Percentiles rank a stretch among this genome's conserved stretches.
These are phyloP conservation scores for Xanthia togata DNA, from an alignment of 2,888 invertebrate genomes.

Conservation along the genomic window DNA sequence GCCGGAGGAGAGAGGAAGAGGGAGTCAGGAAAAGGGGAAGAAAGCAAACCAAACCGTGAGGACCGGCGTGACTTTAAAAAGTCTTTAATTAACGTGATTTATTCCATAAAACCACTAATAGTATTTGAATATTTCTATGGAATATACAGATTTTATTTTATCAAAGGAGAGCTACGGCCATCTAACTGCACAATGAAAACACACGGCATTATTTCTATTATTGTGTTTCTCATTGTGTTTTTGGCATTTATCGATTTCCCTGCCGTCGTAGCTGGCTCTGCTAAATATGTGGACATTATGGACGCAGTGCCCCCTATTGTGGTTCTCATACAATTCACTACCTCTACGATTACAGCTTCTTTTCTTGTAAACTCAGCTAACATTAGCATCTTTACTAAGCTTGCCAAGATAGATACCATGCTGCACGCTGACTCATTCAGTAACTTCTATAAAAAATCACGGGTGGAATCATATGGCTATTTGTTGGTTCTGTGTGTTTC, in stretches of 20 bases:
- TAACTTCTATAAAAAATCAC: constrained; percentile 70
- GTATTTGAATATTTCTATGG: constrained; percentile 73
- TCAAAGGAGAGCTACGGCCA: constrained; percentile 63
- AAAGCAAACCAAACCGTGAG: constrained; percentile 35
- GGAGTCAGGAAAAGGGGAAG: constrained; percentile 14
- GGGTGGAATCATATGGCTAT: constrained; percentile 54
- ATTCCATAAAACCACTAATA: constrained; percentile 68
- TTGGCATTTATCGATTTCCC: constrained; percentile 55
- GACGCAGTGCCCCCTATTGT: constrained; percentile 70
- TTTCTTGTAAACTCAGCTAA: constrained; percentile 68
- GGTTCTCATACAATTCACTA: constrained; percentile 70
- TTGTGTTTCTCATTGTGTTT: constrained; percentile 57
- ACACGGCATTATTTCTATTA: constrained; percentile 59
- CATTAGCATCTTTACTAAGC: constrained; percentile 68
- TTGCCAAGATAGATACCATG: constrained; percentile 71
- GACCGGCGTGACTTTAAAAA: constrained; percentile 38
- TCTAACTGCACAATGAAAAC: constrained; percentile 70
- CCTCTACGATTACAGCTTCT: constrained; percentile 67
- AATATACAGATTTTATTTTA: constrained; percentile 72
- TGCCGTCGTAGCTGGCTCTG: constrained; percentile 43
- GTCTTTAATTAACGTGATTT: constrained; percentile 58
- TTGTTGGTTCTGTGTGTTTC: constrained; percentile 59
- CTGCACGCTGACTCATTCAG: constrained; percentile 66
- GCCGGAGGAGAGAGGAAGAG: not conserved
- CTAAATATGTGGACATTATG: constrained; percentile 62